A percentile compares a stretch with the other conserved stretches of the same genome.
Conservation (phyloP, 1,140 invertebrate genomes). For the Zaprionus davidi region DNA sequence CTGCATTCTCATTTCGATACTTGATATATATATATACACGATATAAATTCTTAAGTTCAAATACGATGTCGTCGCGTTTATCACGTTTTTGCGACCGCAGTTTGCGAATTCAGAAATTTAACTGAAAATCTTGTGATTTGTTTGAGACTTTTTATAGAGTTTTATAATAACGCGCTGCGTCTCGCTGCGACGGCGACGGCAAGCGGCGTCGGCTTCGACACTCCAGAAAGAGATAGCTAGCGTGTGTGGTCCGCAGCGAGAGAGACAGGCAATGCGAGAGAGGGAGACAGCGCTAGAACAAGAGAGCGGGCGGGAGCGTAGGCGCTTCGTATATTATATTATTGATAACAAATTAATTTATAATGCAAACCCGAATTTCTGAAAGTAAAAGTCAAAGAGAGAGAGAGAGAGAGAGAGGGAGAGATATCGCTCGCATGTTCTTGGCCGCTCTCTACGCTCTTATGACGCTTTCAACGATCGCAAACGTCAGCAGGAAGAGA, state of each 20-base stretch:
- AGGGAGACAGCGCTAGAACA: conserved; percentile 17
- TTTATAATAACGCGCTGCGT: conserved; percentile 40
- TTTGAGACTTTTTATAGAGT: conserved; percentile 82
- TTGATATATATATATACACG: conserved; percentile 17
- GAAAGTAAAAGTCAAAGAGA: conserved; percentile 32
- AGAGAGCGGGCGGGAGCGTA: conserved; percentile 20
- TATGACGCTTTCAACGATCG: neutral
- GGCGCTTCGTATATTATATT: conserved; percentile 34
- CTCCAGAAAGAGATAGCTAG: conserved; percentile 44
- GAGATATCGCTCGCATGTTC: neutral
- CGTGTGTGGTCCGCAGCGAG: conserved; percentile 1
- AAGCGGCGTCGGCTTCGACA: conserved; percentile 36
- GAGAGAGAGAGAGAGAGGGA: conserved; percentile 4
- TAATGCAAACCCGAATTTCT: conserved; percentile 52
- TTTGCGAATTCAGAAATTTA: conserved; percentile 79
- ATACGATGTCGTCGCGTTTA: neutral
- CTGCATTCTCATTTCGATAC: conserved; percentile 38
- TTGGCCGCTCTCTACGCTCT: neutral
- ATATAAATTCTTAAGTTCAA: conserved; percentile 2
- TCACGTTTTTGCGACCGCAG: conserved; percentile 53
- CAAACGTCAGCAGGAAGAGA: conserved; percentile 5
- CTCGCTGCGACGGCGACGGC: conserved; percentile 49
- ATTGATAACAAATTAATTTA: conserved; percentile 79
- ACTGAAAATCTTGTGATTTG: conserved; percentile 84
- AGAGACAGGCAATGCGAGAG: conserved; percentile 14